Evolutionary conservation across 2,797 vertebrate genomes (phyloP), one percentile per base, ranked within the genome.

Genomic region (Gobio occitaniae): DNA sequence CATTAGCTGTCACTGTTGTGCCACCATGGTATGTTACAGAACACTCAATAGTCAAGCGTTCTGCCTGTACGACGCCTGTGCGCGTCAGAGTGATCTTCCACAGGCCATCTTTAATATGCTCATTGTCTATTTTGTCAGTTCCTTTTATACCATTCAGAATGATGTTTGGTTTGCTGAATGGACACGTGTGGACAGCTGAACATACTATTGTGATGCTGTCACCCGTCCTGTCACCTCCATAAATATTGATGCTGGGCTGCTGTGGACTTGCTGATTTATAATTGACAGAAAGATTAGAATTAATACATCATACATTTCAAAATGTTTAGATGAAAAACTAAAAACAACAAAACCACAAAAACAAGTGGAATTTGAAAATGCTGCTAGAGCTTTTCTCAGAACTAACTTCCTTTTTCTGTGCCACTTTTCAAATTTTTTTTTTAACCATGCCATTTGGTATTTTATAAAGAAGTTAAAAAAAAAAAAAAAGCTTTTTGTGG

Each of bases 61-160:
- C 88, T 86, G 50, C 4, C 12, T 69, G 44, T 72, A 89, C 50
- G 1, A 86, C 21, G 2, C 86, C 81, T 29, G 3, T 32, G 29
- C 78, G 77, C 63, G 10, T 86, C 38, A 89, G 59, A 63, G 19
- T 81, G n/a, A 12, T 38, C 84, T 78, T 21, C 72, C 71, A 84
- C 4, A 3, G 8, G 44, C 81, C 88, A 0, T 25, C 3, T 21
- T 15, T 1, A 38, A 8, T 2, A 19, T 21, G 0, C 0, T 1
- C 29, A 13, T 59, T 0, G 3, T 13, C 2, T 59, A 8, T 29
- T 3, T 2, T 0, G 15, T 87, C 82, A 54, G 6, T 6, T 36
- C 52, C 87, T 17, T 86, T 11, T n/a, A 81, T 41, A 2, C 84
- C 86, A 0, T 13, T 86, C 50, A 89, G 21, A 50, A 5, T 21